Evolutionary conservation across 2,888 invertebrate species (phyloP).

Genomic region (Eurytoma adleriae): DNA sequence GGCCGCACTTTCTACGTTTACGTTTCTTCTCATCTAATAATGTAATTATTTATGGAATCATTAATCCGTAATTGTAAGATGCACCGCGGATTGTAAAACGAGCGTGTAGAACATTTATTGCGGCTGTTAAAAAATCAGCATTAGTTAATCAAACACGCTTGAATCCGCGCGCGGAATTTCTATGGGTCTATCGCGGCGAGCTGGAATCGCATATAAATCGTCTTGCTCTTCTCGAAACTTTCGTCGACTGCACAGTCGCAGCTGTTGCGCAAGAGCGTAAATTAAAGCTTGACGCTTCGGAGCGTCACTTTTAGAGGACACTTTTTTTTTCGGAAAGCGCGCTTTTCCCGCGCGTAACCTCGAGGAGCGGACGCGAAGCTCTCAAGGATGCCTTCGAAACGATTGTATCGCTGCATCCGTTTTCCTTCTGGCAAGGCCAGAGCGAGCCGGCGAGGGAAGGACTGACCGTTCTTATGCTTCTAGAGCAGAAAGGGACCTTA

Average conservation of each 20-base stretch:
- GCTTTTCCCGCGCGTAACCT: too few relatives aligned
- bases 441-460: background rate
- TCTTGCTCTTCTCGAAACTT: background rate
- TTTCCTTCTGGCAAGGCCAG: constrained; percentile 36
- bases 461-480: background rate
- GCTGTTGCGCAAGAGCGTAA: too few relatives aligned
- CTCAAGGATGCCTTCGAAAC: constrained; percentile 12
- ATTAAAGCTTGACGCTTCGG: too few relatives aligned
- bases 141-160: background rate
- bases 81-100: background rate
- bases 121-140: background rate
- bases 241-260: too few relatives aligned
- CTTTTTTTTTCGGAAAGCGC: too few relatives aligned
- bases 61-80: background rate
- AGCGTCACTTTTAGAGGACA: too few relatives aligned
- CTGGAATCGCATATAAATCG: background rate
- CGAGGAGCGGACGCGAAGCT: background rate
- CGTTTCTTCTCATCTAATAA: constrained; percentile 37
- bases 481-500: constrained; percentile 27
- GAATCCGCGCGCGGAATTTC: too few relatives aligned
- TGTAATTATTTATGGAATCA: constrained; percentile 28
- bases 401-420: background rate
- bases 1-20: constrained; percentile 32
- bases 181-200: background rate
- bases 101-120: background rate